Base-by-base conservation (phyloP, 2,888 invertebrate genomes). In the Macrosoma leucophasiata region DNA sequence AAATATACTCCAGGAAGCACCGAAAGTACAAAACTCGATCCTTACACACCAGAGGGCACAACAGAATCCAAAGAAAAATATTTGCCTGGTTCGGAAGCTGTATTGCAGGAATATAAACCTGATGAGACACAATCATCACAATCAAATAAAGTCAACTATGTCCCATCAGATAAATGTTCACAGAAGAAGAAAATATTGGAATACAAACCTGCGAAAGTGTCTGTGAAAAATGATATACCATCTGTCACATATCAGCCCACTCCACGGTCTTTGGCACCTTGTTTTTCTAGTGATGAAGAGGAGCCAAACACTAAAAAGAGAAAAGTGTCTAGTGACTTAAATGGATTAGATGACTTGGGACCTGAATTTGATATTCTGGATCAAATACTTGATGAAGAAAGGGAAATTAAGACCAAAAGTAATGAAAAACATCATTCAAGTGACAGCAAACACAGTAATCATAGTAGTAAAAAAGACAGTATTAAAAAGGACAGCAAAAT, bases 211-310 rank as follows among this genome's bases (percentile, higher is more conserved):
- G 43, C 57, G 13, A 77, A 77, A 57, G 62, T 82, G 13, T 58
- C 55, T 36, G 41, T 54, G 18, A 75, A 70, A 50, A 57, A 42
- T 44, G 64, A 69, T 48, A 48, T 45, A 3, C 51, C 70, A 9
- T 46, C 57, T 33, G 67, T 76, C 12, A 74, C 74, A 24, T 85
- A 85, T 43, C 74, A 81, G 48, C 85, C 85, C 4, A 85, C 85
- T 12, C 84, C 84, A 12, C 60, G 73, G 26, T 64, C 74, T 8
- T 58, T 76, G 32, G 79, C 71, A 25, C 82, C 84, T 33, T 79
- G 78, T 46, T 84, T 84, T 53, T 85, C 84, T 18, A 84, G 84
- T 65, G 85, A 85, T 60, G 85, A 84, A 51, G 82, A 84, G 25
- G 84, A 82, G 50, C 76, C 82, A 36, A 58, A 62, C 7, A 33